Base-by-base conservation (phyloP, 2,888 invertebrate species). In the Sarcophaga carnaria region DNA sequence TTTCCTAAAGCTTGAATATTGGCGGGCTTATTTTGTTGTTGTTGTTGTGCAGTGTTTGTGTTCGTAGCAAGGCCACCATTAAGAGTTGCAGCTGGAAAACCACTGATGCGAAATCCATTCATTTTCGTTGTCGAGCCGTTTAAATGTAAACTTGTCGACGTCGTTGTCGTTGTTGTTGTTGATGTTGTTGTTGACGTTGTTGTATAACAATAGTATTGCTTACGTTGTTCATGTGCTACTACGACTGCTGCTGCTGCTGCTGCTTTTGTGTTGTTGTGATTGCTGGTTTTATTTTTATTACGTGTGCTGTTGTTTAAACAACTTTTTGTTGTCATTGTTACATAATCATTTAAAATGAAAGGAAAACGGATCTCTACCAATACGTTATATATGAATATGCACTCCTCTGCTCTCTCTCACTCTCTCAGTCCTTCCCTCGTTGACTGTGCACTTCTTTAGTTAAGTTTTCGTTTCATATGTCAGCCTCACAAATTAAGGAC, bases 51-150 rank as follows among this genome's bases (percentile, higher is more conserved):
- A 67, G 78, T 6, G 37, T 10, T 37, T 4, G 37, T 37, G 2
- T 1, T 37, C 10, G 10, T 66, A 64, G 77, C 83, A 54, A 83
- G 80, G 70, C 83, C 77, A 76, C 86, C 88, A 72, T 88, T 89
- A 71, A 71, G 71, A 63, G 88, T 88, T 75, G 88, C 90, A 79
- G 92, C 91, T 85, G 92, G 92, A 88, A 92, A 91, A 74, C 91
- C 91, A 47, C 90, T 90, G 80, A 91, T 92, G 80, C 92, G 91
- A 87, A 92, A 92, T 81, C 92, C 92, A 91, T 91, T 91, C 92
- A 92, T 92, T 86, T 83, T 85, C 66, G 66, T 79, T 70, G 66
- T 85, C 37, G 37, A 10, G 25, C 80, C 85, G 70, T 79, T 85
- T 20, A 76, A 69, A 12, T 79, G 81, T 45, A 59, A 12, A n/a